Percentiles rank a stretch among this genome's conserved stretches.
Evolutionary conservation across 2,797 vertebrate species (phyloP).

Genomic region (Ibycter americanus): DNA sequence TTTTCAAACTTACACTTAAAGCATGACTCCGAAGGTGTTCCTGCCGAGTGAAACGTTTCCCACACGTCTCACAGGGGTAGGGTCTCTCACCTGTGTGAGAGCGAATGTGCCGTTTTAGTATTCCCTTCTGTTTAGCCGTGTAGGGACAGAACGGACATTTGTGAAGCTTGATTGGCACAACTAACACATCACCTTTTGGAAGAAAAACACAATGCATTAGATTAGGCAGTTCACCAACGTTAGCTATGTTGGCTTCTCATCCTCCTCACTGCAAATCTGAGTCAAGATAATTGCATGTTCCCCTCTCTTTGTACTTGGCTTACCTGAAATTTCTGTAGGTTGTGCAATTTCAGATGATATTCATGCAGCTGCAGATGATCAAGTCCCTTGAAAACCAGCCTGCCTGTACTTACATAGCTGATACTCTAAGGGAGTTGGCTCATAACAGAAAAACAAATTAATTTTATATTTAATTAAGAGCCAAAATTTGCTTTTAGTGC

Average conservation of each 20-base stretch:
- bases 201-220: not conserved
- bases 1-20: conserved; percentile 84
- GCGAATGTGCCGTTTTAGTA: conserved; percentile 95
- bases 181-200: conserved; percentile 84
- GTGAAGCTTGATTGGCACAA: conserved; percentile 94
- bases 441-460: not conserved
- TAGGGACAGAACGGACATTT: conserved; percentile 97
- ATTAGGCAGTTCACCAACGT: accelerated
- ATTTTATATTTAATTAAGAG: not conserved
- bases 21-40: conserved; percentile 96
- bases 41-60: conserved; percentile 95
- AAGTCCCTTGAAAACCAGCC: not conserved
- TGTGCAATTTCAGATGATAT: not conserved
- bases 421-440: not conserved
- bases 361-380: not conserved
- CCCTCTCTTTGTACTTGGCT: accelerated
- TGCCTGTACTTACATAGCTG: not conserved
- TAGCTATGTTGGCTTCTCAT: accelerated
- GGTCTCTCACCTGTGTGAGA: conserved; percentile 97
- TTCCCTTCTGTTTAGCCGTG: conserved; percentile 97
- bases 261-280: accelerated
- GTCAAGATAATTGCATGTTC: accelerated
- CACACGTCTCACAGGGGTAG: conserved; percentile 94
- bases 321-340: not conserved
- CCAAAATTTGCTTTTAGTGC: not conserved